A percentile compares a stretch with the other conserved stretches of the same genome.
Evolutionary conservation across 37 sponge, comb jelly and placozoan species (phyloP).

Genomic region (Bolinopsis microptera): DNA sequence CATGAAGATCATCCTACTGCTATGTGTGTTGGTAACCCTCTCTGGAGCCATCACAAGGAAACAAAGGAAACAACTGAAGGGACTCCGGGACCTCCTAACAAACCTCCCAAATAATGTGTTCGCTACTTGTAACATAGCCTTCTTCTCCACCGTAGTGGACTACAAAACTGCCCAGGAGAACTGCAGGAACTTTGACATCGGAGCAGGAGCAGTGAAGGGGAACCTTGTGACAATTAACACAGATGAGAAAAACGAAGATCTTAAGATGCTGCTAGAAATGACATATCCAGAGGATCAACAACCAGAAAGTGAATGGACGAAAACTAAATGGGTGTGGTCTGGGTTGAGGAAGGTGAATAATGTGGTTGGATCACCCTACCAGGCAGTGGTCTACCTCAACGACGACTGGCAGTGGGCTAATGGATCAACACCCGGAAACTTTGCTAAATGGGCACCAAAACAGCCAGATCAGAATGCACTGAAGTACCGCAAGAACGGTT

Average conservation of each 20-base stretch:
- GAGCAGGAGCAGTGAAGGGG: not conserved
- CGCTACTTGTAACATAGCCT: not conserved
- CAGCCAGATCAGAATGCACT: not conserved
- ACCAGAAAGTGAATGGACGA: not conserved
- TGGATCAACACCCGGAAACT: not conserved
- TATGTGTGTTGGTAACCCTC: not conserved
- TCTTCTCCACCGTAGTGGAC: not conserved
- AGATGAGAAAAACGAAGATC: not conserved
- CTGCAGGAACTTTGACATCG: not conserved
- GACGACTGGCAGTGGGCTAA: conserved; percentile 35
- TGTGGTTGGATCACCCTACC: not conserved
- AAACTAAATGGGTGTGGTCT: conserved; percentile 11
- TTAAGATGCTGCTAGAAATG: not conserved
- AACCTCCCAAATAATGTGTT: not conserved
- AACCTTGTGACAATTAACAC: not conserved
- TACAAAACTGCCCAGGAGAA: not conserved
- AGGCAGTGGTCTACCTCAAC: not conserved
- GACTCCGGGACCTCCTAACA: not conserved
- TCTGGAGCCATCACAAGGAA: not conserved
- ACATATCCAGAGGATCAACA: not conserved
- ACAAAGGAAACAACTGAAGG: not conserved
- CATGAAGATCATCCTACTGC: not conserved
- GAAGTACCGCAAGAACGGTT: not conserved
- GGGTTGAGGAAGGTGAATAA: conserved; percentile 30
- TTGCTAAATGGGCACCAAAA: not conserved